Base-by-base conservation (phyloP, 2,113 vertebrate genomes). In the Heptranchias perlo region DNA sequence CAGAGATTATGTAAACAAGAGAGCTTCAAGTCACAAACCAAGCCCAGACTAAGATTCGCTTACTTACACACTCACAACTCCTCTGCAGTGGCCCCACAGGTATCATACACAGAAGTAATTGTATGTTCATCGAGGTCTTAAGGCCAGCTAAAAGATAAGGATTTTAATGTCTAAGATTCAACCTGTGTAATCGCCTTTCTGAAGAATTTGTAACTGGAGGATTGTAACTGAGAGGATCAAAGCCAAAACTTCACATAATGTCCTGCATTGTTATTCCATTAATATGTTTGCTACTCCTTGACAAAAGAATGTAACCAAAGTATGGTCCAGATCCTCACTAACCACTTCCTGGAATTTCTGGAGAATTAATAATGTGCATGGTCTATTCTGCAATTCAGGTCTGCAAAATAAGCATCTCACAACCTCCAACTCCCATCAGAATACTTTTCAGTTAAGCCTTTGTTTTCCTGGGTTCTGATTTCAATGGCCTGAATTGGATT, bases 271-370 rank as follows among this genome's bases (percentile, higher is more conserved):
- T 95, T 95, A 47, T 16, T 35, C 65, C 44, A 52, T 49, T 47
- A 35, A 65, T 58, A 35, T 44, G 62, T 94, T 94, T 35, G 62
- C 94, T 47, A 35, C 39, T 65, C 39, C 44, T 67, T 49, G 13
- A 95, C 64, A 49, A 47, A 95, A 69, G 64, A 95, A 31, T 95
- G 94, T 35, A 69, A 95, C 23, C 94, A 73, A 95, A 49, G 94
- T 73, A 52, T 69, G 94, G 44, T 69, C 39, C 44, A 47, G 65
- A 95, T 35, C 44, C 25, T 95, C 94, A 49, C 62, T 65, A 94
- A 94, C 93, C 62, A 94, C 65, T 95, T 95, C 94, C 94, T 73
- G 65, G 25, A 47, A 95, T 95, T 69, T 73, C 28, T 49, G 13
- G 94, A 73, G 64, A 95, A 69, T 39, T 62, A 61, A 92, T 92